A percentile compares a stretch with the other conserved stretches of the same genome.
Evolutionary conservation across 1,140 invertebrate species (phyloP).

Genomic region (Plectus sambesii): DNA sequence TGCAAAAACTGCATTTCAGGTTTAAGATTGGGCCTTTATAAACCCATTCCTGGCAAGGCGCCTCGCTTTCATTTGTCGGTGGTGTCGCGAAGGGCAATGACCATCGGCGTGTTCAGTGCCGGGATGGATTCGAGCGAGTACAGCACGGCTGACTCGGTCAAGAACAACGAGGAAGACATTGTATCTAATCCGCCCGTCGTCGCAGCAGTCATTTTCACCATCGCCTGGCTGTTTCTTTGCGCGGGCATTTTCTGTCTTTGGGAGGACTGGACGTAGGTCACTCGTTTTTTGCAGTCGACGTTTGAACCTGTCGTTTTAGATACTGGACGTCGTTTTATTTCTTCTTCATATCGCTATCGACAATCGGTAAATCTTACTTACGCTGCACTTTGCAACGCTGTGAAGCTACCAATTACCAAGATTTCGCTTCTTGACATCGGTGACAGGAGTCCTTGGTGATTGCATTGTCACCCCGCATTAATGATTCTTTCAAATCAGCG

Average conservation of each 20-base stretch:
- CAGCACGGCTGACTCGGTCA: conserved; percentile 2
- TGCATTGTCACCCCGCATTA: too few species aligned
- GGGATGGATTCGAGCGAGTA: conserved; percentile 11
- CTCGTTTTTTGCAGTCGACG: conserved; percentile 26
- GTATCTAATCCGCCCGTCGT: conserved; percentile 27
- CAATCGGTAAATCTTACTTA: conserved; percentile 46
- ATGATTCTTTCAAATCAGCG: background rate
- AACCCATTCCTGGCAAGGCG: background rate
- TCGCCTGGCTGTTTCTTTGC: conserved; percentile 25
- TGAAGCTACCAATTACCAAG: too few species aligned
- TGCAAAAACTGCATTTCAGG: background rate
- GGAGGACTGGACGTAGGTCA: conserved; percentile 50
- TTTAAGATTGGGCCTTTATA: background rate
- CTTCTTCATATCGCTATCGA: conserved; percentile 45
- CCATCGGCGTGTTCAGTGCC: too few species aligned
- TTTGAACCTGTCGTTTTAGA: too few species aligned
- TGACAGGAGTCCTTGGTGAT: too few species aligned
- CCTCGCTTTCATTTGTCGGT: conserved; percentile 1
- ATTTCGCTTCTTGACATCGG: too few species aligned
- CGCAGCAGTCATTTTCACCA: conserved; percentile 23
- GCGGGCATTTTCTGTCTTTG: conserved; percentile 48
- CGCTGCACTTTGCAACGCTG: too few species aligned
- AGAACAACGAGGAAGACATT: conserved; percentile 16
- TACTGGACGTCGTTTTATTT: conserved; percentile 45
- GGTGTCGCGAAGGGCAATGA: conserved; percentile 2